These are phyloP conservation scores for Cephus nigrinus DNA, from an alignment of 2,888 invertebrate genomes.

Conservation along the genomic window DNA sequence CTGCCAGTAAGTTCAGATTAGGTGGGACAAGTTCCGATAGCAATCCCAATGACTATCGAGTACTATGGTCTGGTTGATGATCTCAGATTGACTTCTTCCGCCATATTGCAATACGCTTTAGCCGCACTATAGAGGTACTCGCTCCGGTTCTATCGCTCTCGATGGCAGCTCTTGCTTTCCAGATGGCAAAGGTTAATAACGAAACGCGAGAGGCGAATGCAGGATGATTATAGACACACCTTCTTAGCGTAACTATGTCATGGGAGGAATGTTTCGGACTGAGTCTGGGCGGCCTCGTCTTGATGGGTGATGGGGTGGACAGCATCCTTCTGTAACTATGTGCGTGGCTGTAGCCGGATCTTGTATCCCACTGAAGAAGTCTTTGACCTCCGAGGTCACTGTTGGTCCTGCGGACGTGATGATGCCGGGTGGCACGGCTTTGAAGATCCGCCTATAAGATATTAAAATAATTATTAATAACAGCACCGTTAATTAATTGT, in stretches of 20 bases:
- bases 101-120: not conserved
- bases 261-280: constrained; percentile 67
- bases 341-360: constrained; percentile 58
- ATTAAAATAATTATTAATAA: not conserved
- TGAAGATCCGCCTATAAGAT: constrained; percentile 69
- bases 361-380: constrained; percentile 69
- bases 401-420: constrained; percentile 70
- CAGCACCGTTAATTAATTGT: not conserved
- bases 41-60: not conserved
- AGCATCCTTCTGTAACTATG: constrained; percentile 68
- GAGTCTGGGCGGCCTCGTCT: constrained; percentile 65
- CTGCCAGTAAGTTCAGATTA: not conserved
- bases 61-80: not conserved
- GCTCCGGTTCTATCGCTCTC: constrained; percentile 1
- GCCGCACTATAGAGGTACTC: not conserved
- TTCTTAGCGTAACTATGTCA: constrained; percentile 61
- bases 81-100: not conserved
- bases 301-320: constrained; percentile 67
- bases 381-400: constrained; percentile 72
- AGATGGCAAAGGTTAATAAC: constrained; percentile 35
- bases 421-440: constrained; percentile 64
- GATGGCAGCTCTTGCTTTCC: constrained; percentile 8
- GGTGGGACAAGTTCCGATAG: not conserved
- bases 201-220: constrained; percentile 4
- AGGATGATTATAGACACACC: constrained; percentile 38